Evolutionary conservation across 2,797 vertebrate species (phyloP).

Genomic region (Betta splendens): DNA sequence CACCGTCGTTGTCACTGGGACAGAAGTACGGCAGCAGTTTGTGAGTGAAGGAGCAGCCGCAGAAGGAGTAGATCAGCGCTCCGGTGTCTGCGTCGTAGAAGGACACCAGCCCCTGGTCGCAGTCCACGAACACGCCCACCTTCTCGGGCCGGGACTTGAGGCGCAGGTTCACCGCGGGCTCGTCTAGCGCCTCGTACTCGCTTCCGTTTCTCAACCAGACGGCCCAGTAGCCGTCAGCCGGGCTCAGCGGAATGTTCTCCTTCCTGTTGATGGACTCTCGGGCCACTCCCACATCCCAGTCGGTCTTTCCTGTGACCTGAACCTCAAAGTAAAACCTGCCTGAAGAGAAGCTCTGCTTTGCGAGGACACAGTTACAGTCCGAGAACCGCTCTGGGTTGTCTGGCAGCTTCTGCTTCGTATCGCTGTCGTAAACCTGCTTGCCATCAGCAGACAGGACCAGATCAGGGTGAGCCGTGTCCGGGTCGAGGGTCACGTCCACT

Average conservation of each 20-base stretch:
- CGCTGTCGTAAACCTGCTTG: neutral
- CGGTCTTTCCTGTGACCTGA: conserved; percentile 25
- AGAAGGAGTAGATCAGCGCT: too few species aligned
- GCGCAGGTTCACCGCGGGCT: accelerated
- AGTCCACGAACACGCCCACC: conserved; percentile 45
- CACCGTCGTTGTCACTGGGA: too few species aligned
- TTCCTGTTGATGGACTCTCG: conserved; percentile 29
- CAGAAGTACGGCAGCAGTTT: too few species aligned
- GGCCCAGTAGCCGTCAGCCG: neutral
- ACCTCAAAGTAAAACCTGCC: conserved; percentile 35
- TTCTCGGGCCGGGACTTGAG: neutral
- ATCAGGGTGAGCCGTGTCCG: neutral
- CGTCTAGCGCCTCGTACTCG: neutral
- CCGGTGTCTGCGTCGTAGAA: too few species aligned
- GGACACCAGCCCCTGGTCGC: conserved; percentile 38
- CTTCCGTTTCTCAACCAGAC: conserved; percentile 10
- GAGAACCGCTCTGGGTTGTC: conserved; percentile 25
- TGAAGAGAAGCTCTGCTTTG: conserved; percentile 21
- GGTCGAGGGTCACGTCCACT: conserved; percentile 41
- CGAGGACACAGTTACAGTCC: accelerated
- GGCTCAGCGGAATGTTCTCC: accelerated
- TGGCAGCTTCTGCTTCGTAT: neutral
- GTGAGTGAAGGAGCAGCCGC: too few species aligned
- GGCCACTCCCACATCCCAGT: conserved; percentile 12
- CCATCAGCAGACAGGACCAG: conserved; percentile 28